These are phyloP conservation scores for Drosophila gunungcola DNA, from an alignment of 1,140 invertebrate genomes.

Conservation along the genomic window DNA sequence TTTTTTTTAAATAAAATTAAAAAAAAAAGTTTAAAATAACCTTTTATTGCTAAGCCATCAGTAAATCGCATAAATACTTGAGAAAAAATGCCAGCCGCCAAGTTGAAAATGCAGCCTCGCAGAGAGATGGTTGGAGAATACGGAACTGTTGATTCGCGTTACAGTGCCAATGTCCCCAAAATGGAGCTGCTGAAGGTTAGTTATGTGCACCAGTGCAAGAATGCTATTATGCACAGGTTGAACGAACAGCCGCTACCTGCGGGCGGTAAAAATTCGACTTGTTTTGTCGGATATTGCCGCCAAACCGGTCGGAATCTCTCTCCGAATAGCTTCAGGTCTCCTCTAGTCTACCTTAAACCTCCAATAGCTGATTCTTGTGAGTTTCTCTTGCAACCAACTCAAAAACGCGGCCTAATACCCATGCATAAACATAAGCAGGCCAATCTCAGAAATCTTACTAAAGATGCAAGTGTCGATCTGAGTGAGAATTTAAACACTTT, in stretches of 20 bases:
- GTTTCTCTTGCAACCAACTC: conserved; percentile 34
- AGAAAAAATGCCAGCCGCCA: conserved; percentile 32
- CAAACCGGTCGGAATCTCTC: neutral
- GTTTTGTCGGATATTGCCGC: conserved; percentile 37
- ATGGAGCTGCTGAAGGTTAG: conserved; percentile 80
- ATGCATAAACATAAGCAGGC: conserved; percentile 5
- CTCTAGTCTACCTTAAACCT: conserved; percentile 35
- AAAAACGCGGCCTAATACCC: conserved; percentile 9
- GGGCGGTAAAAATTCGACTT: conserved; percentile 52
- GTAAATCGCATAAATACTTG: no score
- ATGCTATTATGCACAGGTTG: conserved; percentile 67
- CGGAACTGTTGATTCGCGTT: conserved; percentile 57
- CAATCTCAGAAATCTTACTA: no score
- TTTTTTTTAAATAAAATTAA: no score
- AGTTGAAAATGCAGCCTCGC: conserved; percentile 18
- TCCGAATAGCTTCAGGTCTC: conserved; percentile 13
- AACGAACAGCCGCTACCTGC: conserved; percentile 32
- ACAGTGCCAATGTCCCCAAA: conserved; percentile 64
- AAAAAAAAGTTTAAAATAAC: no score
- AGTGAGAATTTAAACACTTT: conserved; percentile 40
- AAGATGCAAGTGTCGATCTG: no score
- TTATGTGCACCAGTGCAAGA: conserved; percentile 79
- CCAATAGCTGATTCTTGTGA: conserved; percentile 70
- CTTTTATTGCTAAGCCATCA: no score
- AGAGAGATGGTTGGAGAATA: conserved; percentile 55